A percentile compares a stretch with the other conserved stretches of the same genome.
Conservation (phyloP, 2,113 vertebrate species). For the Apodemus speciosus region DNA sequence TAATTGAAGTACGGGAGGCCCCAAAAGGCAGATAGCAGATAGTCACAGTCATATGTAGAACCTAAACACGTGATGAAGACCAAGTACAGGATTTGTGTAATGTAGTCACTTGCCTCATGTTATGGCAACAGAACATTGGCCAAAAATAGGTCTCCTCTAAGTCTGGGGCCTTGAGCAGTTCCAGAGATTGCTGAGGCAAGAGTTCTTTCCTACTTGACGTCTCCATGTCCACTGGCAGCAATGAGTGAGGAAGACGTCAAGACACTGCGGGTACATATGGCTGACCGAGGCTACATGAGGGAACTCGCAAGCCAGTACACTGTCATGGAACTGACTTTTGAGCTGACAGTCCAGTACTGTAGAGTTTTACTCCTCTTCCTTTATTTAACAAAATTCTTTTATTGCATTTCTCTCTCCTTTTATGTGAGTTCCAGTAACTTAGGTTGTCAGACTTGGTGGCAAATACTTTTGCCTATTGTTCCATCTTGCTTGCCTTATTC, state of each 20-base stretch:
- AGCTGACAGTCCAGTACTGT: not conserved
- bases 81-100: not conserved
- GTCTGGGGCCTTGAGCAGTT: too few species aligned
- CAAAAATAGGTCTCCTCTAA: not conserved
- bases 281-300: not conserved
- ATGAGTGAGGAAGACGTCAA: not conserved
- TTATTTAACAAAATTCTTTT: not conserved
- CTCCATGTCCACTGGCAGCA: too few species aligned
- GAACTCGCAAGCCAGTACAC: not conserved
- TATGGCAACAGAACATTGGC: not conserved
- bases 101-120: not conserved
- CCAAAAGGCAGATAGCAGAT: not conserved
- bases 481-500: not conserved
- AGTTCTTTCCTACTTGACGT: not conserved
- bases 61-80: not conserved
- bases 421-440: not conserved
- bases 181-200: not conserved
- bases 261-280: not conserved
- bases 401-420: not conserved
- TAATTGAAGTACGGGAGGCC: not conserved
- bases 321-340: not conserved
- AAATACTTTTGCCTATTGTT: not conserved
- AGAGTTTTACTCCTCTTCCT: not conserved
- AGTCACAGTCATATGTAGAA: not conserved
- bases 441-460: not conserved